These are phyloP conservation scores for Perccottus glenii DNA, from an alignment of 2,113 vertebrate species.

Conservation along the genomic window DNA sequence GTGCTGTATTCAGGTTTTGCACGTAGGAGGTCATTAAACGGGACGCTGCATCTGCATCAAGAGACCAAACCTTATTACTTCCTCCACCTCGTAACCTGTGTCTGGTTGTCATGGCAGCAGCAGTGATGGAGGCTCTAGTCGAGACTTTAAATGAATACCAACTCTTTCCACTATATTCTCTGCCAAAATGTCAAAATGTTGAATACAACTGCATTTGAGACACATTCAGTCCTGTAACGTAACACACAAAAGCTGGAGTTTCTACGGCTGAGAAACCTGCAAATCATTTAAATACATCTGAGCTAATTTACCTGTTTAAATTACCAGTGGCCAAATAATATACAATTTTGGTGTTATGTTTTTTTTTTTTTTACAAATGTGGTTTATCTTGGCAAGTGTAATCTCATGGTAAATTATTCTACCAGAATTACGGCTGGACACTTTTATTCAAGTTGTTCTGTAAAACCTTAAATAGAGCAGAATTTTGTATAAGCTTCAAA, in stretches of 20 bases:
- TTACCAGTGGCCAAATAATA: too few relatives aligned
- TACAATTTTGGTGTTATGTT: too few relatives aligned
- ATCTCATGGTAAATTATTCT: too few relatives aligned
- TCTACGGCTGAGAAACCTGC: too few relatives aligned
- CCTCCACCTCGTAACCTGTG: slow-evolving; percentile 59
- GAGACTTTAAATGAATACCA: slow-evolving; percentile 60
- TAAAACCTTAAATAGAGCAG: too few relatives aligned
- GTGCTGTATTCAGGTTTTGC: slow-evolving; percentile 19
- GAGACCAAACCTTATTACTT: slow-evolving; percentile 61
- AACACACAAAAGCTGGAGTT: too few relatives aligned
- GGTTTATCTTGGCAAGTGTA: too few relatives aligned
- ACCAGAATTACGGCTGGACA: too few relatives aligned
- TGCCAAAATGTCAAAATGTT: background rate
- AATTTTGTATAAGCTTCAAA: background rate
- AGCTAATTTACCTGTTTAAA: too few relatives aligned
- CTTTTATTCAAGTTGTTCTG: too few relatives aligned
- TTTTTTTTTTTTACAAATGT: too few relatives aligned
- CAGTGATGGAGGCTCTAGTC: slow-evolving; percentile 33
- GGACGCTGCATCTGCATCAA: slow-evolving; percentile 27
- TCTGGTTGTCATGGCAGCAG: slow-evolving; percentile 74
- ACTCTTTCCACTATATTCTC: background rate
- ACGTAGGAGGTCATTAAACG: slow-evolving; percentile 46
- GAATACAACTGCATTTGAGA: background rate
- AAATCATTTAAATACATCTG: too few relatives aligned
- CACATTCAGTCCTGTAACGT: background rate